These are phyloP conservation scores for Actinemys pallida DNA, from an alignment of 2,113 vertebrate species.

Conservation along the genomic window DNA sequence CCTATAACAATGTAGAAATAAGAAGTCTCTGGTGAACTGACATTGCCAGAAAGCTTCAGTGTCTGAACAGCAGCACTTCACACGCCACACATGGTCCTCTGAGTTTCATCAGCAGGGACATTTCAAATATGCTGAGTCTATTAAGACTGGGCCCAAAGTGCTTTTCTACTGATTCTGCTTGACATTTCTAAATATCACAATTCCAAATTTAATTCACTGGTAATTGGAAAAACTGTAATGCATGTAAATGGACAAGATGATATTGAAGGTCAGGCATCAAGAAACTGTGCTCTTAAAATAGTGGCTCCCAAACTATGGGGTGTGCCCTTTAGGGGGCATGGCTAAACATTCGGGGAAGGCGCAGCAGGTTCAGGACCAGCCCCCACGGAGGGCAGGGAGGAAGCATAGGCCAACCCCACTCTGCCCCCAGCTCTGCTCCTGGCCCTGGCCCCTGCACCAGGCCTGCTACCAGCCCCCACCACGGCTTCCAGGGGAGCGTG, in stretches of 20 bases:
- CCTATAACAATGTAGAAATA: neutral
- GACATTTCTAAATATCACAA: constrained; percentile 80
- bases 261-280: constrained; percentile 74
- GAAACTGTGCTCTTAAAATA: constrained; percentile 36
- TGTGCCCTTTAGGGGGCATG: too few relatives aligned
- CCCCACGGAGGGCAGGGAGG: too few relatives aligned
- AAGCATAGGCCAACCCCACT: too few relatives aligned
- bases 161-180: constrained; percentile 77
- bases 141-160: constrained; percentile 69
- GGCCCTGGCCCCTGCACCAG: too few relatives aligned
- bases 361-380: too few relatives aligned
- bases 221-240: constrained; percentile 77
- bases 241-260: constrained; percentile 74
- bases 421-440: too few relatives aligned
- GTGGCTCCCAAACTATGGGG: too few relatives aligned
- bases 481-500: too few relatives aligned
- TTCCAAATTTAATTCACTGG: constrained; percentile 77
- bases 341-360: too few relatives aligned
- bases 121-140: constrained; percentile 69
- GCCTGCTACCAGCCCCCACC: too few relatives aligned
- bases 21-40: neutral
- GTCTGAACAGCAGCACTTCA: constrained; percentile 16
- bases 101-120: constrained; percentile 62
- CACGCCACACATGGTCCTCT: neutral
- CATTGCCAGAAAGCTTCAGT: neutral